Percentiles rank a stretch among this genome's conserved stretches.
These are phyloP conservation scores for Rhegmatorhina hoffmannsi DNA, from an alignment of 2,113 vertebrate species.

Conservation along the genomic window DNA sequence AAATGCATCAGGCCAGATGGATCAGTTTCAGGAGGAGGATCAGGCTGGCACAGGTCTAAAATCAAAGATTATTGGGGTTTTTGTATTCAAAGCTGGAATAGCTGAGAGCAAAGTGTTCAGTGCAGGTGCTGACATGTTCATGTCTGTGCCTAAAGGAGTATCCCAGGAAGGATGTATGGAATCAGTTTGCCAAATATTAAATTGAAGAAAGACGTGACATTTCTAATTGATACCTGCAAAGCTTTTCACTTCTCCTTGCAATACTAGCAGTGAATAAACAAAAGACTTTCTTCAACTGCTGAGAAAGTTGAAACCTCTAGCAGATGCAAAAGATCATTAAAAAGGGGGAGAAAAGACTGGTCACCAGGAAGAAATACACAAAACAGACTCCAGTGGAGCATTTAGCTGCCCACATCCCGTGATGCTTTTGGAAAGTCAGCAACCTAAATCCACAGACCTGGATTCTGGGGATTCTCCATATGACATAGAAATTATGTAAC, in stretches of 20 bases:
- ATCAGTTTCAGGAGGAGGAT: constrained; percentile 20
- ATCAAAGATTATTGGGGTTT: neutral
- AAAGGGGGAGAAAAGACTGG: neutral
- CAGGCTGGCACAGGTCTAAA: neutral
- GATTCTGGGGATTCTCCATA: neutral
- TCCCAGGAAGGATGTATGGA: neutral
- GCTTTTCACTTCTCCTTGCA: neutral
- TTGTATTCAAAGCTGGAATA: neutral
- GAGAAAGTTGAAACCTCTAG: neutral
- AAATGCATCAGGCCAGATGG: neutral
- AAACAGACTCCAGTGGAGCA: neutral
- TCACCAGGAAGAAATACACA: neutral
- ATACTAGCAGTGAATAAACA: neutral
- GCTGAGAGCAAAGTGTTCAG: neutral
- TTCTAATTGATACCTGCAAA: neutral
- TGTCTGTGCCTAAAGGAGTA: neutral
- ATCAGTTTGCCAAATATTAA: neutral
- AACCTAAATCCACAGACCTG: neutral
- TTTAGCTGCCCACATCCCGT: neutral
- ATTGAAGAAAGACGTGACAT: neutral
- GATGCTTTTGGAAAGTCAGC: neutral
- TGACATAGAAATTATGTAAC: neutral
- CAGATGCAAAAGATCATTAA: neutral
- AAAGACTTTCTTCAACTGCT: neutral
- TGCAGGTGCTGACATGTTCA: neutral